Percentiles rank a stretch among this genome's conserved stretches.
These are phyloP conservation scores for Theocolax elegans DNA, from an alignment of 1,140 invertebrate genomes.

Conservation along the genomic window DNA sequence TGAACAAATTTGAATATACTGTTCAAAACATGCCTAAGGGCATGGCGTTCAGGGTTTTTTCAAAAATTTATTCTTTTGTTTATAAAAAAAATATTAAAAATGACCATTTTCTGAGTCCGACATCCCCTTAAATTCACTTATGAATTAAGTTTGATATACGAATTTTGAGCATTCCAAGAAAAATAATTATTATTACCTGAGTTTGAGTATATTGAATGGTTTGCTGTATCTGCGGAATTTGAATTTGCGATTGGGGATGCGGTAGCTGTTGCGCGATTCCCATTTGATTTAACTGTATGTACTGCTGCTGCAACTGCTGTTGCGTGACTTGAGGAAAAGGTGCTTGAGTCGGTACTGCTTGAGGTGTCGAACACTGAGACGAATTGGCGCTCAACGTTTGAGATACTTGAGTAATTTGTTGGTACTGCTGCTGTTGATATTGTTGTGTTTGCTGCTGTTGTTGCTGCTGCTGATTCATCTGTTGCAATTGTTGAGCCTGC, in stretches of 20 bases:
- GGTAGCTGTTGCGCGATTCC: slow-evolving; percentile 67
- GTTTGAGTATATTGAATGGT: slow-evolving; percentile 53
- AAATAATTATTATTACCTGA: too few species aligned
- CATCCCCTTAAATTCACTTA: too few species aligned
- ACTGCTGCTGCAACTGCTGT: slow-evolving; percentile 60
- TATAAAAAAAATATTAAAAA: too few species aligned
- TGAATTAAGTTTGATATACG: too few species aligned
- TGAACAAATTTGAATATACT: too few species aligned
- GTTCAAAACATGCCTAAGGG: too few species aligned
- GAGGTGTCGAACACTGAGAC: slow-evolving; percentile 71
- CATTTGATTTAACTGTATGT: slow-evolving; percentile 64
- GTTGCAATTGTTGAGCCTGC: slow-evolving; percentile 69
- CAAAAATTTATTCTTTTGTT: too few species aligned
- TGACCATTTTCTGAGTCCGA: too few species aligned
- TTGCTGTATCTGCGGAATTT: slow-evolving; percentile 57
- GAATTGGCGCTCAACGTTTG: slow-evolving; percentile 58
- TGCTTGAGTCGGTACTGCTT: slow-evolving; percentile 64
- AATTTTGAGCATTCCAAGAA: too few species aligned
- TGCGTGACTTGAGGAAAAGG: slow-evolving; percentile 67
- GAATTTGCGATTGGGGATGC: slow-evolving; percentile 59
- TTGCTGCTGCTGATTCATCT: slow-evolving; percentile 62
- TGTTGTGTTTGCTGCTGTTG: slow-evolving; percentile 65
- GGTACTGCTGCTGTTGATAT: slow-evolving; percentile 59
- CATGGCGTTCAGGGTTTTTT: too few species aligned
- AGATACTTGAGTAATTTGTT: slow-evolving; percentile 55